Percentiles rank a stretch among this genome's conserved stretches.
Evolutionary conservation across 2,888 invertebrate species (phyloP).

Genomic region (Flexamia atlantica): DNA sequence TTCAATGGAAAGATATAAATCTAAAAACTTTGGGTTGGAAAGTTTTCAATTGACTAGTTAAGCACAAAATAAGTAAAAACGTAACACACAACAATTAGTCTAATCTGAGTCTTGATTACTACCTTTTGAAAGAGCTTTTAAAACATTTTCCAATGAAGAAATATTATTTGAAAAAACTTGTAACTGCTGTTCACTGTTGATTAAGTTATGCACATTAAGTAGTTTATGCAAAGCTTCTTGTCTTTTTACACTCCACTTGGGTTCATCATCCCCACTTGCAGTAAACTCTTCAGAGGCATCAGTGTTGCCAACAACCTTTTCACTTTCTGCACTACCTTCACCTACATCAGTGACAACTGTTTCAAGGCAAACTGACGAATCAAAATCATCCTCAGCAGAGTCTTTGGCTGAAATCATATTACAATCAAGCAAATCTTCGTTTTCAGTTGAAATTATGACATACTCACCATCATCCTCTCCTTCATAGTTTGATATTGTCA

Average conservation of each 20-base stretch:
- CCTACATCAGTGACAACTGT: neutral
- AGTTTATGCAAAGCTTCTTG: constrained; percentile 20
- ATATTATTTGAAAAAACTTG: constrained; percentile 28
- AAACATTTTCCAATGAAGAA: constrained; percentile 32
- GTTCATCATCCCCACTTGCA: neutral
- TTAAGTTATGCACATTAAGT: constrained; percentile 24
- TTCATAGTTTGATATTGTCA: constrained; percentile 39
- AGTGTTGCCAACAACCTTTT: neutral
- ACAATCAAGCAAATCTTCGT: constrained; percentile 34
- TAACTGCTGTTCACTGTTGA: constrained; percentile 45
- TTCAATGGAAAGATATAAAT: too few species aligned
- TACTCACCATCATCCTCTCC: constrained; percentile 4
- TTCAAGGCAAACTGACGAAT: neutral
- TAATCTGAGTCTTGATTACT: constrained; percentile 1
- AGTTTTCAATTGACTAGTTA: neutral
- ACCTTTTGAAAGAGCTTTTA: constrained; percentile 28
- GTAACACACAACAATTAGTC: neutral
- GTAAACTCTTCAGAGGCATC: neutral
- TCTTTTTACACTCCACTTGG: constrained; percentile 34
- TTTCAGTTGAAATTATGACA: constrained; percentile 4
- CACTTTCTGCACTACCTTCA: neutral
- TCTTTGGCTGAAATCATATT: neutral
- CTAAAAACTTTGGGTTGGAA: neutral
- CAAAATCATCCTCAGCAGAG: neutral
- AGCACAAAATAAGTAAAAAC: neutral